Evolutionary conservation across 2,113 vertebrate genomes (phyloP).

Genomic region (Mastomys natalensis): DNA sequence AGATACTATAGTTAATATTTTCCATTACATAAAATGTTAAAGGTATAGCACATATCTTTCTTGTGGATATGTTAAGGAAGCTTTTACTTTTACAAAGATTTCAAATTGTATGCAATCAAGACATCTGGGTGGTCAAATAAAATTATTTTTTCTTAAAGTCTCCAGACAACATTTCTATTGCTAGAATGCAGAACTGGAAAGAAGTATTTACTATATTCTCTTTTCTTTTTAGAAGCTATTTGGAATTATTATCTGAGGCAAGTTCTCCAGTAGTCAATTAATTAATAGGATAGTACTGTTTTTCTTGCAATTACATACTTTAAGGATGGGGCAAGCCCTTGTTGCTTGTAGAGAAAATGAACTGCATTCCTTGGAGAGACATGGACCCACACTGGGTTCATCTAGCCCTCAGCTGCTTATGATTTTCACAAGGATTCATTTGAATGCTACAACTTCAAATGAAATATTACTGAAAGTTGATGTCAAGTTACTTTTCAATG

Average conservation of each 20-base stretch:
- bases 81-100: conserved; percentile 30
- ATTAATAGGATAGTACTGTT: conserved; percentile 74
- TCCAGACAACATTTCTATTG: conserved; percentile 54
- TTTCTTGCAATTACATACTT: conserved; percentile 78
- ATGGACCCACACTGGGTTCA: conserved; percentile 85
- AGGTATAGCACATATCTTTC: conserved; percentile 2
- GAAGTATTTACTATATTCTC: conserved; percentile 67
- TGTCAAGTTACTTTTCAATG: conserved; percentile 77
- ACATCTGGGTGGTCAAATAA: conserved; percentile 78
- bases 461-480: conserved; percentile 82
- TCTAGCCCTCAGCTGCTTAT: conserved; percentile 89
- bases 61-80: not conserved
- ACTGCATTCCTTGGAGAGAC: conserved; percentile 87
- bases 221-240: conserved; percentile 71
- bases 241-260: conserved; percentile 74
- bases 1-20: conserved; percentile 70
- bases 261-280: conserved; percentile 75
- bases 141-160: conserved; percentile 72
- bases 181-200: conserved; percentile 79
- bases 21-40: conserved; percentile 48
- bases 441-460: conserved; percentile 81
- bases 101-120: conserved; percentile 60
- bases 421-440: conserved; percentile 85
- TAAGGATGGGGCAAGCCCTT: conserved; percentile 83
- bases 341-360: conserved; percentile 84